Evolutionary conservation across 2,888 invertebrate species (phyloP).

Genomic region (Sinelater perroti): DNA sequence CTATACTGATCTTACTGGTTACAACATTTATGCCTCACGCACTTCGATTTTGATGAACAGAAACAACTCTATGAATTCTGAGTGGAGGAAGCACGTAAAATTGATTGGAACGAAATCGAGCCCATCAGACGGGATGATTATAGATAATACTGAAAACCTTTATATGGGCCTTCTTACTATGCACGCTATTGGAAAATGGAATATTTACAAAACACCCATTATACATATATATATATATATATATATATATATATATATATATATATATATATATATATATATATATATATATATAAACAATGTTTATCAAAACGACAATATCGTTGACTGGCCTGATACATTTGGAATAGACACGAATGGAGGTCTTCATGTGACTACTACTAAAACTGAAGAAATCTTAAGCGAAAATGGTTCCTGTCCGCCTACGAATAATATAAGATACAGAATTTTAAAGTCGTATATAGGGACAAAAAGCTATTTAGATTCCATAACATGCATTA

Average conservation of each 20-base stretch:
- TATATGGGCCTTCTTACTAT: not conserved
- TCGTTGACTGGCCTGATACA: constrained; percentile 75
- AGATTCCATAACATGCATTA: too few species aligned
- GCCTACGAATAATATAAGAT: constrained; percentile 64
- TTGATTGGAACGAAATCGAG: not conserved
- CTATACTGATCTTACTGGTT: not conserved
- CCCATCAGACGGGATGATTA: not conserved
- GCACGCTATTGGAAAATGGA: constrained; percentile 74
- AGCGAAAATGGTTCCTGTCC: not conserved
- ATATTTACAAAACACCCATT: constrained; percentile 64
- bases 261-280: too few species aligned
- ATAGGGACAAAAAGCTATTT: constrained; percentile 69
- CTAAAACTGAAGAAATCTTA: constrained; percentile 46
- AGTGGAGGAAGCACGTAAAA: constrained; percentile 2
- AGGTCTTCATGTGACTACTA: constrained; percentile 71
- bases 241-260: too few species aligned
- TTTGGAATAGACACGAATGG: constrained; percentile 73
- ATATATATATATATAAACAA: constrained; percentile 56
- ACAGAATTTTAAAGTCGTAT: constrained; percentile 68
- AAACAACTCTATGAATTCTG: not conserved
- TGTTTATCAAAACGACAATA: constrained; percentile 62
- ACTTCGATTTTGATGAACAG: not conserved
- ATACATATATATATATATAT: too few species aligned
- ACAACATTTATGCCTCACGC: not conserved
- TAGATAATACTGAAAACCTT: constrained; percentile 9